phyloP scores from a whole-genome alignment of 2,797 vertebrate genomes.

The Luscinia megarhynchos region DNA sequence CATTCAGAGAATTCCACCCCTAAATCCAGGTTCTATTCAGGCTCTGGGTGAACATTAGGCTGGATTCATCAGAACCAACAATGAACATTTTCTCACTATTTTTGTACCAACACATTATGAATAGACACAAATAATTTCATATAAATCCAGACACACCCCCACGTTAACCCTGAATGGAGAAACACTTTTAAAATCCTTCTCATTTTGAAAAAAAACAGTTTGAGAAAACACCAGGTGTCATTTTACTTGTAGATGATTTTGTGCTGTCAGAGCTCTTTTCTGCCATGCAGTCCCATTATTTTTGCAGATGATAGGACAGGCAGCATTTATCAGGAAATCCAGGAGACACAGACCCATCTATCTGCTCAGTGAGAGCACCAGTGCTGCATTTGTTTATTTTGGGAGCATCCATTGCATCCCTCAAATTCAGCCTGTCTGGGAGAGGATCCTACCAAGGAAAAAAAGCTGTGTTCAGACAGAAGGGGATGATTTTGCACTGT shows the following conservation, averaged over 20 bases:
- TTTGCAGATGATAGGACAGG: background rate
- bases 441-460: background rate
- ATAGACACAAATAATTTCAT: background rate
- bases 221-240: background rate
- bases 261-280: background rate
- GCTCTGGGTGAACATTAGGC: background rate
- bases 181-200: background rate
- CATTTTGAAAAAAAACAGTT: background rate
- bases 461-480: background rate
- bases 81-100: rapidly evolving
- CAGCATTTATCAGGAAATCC: background rate
- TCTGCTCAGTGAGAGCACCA: background rate
- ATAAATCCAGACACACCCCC: background rate
- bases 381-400: background rate
- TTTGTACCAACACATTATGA: background rate
- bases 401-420: background rate
- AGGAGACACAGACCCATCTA: background rate
- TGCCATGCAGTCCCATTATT: background rate
- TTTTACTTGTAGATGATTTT: background rate
- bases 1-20: background rate
- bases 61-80: background rate
- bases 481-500: background rate
- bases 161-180: background rate
- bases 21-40: background rate
- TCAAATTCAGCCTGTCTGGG: background rate